Percentiles rank a stretch among this genome's conserved stretches.
Evolutionary conservation across 2,113 vertebrate genomes (phyloP).

Genomic region (Alethe diademata): DNA sequence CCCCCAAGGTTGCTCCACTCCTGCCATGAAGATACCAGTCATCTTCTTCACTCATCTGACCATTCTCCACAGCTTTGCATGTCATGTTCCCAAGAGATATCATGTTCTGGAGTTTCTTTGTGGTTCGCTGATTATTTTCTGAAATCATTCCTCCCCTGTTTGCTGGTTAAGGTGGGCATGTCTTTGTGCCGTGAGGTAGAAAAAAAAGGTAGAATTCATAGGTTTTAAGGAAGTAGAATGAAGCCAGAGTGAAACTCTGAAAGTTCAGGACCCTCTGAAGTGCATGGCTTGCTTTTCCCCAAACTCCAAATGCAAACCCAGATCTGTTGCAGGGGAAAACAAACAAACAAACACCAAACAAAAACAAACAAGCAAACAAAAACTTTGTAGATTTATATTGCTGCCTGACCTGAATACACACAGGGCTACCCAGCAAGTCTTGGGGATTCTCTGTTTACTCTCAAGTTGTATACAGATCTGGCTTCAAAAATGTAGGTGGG

Average conservation of each 20-base stretch:
- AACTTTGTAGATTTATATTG: background rate
- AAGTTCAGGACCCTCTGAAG: background rate
- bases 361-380: background rate
- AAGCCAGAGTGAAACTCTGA: background rate
- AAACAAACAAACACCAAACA: too few species aligned
- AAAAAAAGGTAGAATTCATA: background rate
- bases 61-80: background rate
- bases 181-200: background rate
- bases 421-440: background rate
- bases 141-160: background rate
- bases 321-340: background rate
- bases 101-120: background rate
- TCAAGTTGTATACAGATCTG: background rate
- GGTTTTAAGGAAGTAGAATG: background rate
- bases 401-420: background rate
- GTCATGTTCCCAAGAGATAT: fast-evolving
- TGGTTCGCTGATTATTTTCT: background rate
- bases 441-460: background rate
- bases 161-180: background rate
- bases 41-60: background rate
- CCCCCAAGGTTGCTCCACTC: background rate
- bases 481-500: background rate
- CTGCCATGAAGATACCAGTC: background rate
- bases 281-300: background rate
- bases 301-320: background rate